Percentiles rank a stretch among this genome's conserved stretches.
These are phyloP conservation scores for Netelia melanura DNA, from an alignment of 2,888 invertebrate species.

Conservation along the genomic window DNA sequence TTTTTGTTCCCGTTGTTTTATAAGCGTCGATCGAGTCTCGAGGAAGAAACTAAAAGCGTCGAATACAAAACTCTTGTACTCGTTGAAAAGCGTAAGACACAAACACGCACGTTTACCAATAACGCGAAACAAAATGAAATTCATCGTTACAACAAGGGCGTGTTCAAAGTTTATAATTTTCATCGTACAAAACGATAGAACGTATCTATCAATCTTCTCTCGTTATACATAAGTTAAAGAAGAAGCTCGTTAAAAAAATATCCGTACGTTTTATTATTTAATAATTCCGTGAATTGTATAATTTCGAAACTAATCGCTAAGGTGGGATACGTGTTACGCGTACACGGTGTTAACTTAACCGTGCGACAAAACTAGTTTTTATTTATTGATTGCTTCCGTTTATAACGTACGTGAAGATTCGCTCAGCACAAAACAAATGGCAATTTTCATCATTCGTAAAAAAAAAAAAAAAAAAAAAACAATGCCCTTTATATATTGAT, in stretches of 20 bases:
- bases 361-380: slow-evolving; percentile 64
- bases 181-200: background rate
- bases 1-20: too few species aligned
- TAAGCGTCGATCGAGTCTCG: too few species aligned
- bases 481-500: slow-evolving; percentile 35
- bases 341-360: slow-evolving; percentile 36
- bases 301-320: slow-evolving; percentile 72
- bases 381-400: slow-evolving; percentile 74
- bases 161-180: slow-evolving; percentile 72
- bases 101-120: slow-evolving; percentile 51
- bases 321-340: slow-evolving; percentile 44
- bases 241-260: slow-evolving; percentile 71
- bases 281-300: slow-evolving; percentile 68
- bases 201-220: too few species aligned
- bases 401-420: slow-evolving; percentile 77
- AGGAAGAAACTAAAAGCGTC: too few species aligned
- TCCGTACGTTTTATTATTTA: slow-evolving; percentile 75
- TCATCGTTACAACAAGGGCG: slow-evolving; percentile 45
- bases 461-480: background rate
- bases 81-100: slow-evolving; percentile 15
- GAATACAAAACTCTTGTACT: background rate
- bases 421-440: slow-evolving; percentile 76
- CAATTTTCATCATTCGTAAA: slow-evolving; percentile 27
- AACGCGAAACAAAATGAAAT: slow-evolving; percentile 24
- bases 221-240: slow-evolving; percentile 68